phyloP scores from a whole-genome alignment of 2,888 invertebrate genomes.

The Nomada goodeniana region DNA sequence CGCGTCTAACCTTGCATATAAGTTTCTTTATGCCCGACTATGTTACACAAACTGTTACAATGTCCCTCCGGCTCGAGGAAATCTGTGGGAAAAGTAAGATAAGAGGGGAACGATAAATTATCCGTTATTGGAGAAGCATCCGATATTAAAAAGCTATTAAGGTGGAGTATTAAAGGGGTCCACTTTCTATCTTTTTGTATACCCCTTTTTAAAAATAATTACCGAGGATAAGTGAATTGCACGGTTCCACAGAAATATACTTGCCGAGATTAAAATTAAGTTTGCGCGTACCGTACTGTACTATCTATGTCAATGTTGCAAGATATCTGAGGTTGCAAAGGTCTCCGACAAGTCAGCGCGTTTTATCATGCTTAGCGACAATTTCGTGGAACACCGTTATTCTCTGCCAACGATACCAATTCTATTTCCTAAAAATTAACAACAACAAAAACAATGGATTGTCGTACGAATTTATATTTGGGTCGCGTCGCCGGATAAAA shows the following conservation, averaged over 20 bases:
- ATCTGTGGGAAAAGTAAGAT: constrained; percentile 14
- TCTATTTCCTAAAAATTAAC: neutral
- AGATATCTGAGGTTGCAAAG: no score
- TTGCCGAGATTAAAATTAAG: neutral
- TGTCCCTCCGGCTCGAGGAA: constrained; percentile 29
- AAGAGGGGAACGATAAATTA: constrained; percentile 30
- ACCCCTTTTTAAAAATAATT: constrained; percentile 27
- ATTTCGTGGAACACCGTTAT: no score
- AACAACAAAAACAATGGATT: neutral
- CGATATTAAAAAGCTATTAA: constrained; percentile 39
- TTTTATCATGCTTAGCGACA: no score
- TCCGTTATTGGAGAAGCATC: constrained; percentile 37
- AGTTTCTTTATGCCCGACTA: constrained; percentile 36
- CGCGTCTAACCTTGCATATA: constrained; percentile 51
- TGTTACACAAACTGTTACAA: constrained; percentile 51
- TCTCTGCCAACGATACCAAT: no score
- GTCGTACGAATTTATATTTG: neutral
- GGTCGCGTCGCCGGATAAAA: neutral
- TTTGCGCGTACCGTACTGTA: neutral
- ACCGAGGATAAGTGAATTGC: neutral
- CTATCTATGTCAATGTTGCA: neutral
- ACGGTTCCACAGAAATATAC: neutral
- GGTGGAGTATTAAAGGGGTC: constrained; percentile 28
- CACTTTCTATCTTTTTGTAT: constrained; percentile 8
- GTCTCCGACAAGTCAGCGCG: no score